Percentiles rank a stretch among this genome's conserved stretches.
These are phyloP conservation scores for Limenitis arthemis DNA, from an alignment of 2,888 invertebrate species.

Conservation along the genomic window DNA sequence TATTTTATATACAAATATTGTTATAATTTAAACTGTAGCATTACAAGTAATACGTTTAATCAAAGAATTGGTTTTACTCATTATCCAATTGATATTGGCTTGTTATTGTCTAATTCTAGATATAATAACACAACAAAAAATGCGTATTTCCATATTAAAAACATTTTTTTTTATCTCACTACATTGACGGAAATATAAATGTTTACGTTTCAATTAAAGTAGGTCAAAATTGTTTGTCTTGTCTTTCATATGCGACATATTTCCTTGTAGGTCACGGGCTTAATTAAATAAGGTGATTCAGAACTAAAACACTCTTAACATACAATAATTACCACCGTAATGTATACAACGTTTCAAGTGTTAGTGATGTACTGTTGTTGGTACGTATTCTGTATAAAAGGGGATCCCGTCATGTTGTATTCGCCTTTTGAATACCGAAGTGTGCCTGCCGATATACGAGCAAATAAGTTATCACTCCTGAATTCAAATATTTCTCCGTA, in stretches of 20 bases:
- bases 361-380: conserved; percentile 29
- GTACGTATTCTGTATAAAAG: conserved; percentile 22
- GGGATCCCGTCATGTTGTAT: conserved; percentile 37
- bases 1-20: too few species aligned
- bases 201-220: neutral
- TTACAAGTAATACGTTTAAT: too few species aligned
- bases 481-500: conserved; percentile 19
- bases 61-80: too few species aligned
- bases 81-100: too few species aligned
- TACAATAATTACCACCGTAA: conserved; percentile 18
- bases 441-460: conserved; percentile 18
- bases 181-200: neutral
- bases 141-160: too few species aligned
- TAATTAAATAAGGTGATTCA: conserved; percentile 7
- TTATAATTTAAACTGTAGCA: too few species aligned
- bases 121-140: too few species aligned
- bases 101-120: too few species aligned
- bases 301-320: conserved; percentile 7
- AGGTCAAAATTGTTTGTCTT: conserved; percentile 13
- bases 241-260: conserved; percentile 5
- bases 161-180: too few species aligned
- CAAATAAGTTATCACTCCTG: conserved; percentile 15
- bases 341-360: conserved; percentile 18
- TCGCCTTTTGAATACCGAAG: conserved; percentile 39
- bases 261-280: conserved; percentile 4